Percentiles rank a stretch among this genome's conserved stretches.
These are phyloP conservation scores for Isichthys henryi DNA, from an alignment of 2,113 vertebrate species.

Conservation along the genomic window DNA sequence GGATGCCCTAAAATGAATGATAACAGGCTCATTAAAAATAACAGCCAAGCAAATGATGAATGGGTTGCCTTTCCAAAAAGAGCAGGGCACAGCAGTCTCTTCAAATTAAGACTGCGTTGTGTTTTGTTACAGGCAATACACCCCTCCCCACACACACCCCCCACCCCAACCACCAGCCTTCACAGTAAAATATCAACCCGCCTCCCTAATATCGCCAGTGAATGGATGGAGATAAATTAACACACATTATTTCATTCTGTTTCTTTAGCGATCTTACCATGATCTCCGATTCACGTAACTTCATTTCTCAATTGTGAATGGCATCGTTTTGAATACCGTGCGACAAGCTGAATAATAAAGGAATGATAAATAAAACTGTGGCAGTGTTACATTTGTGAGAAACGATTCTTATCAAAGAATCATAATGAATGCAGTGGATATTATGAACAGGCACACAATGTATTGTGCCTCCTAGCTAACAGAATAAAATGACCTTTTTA, in stretches of 20 bases:
- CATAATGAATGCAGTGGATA: background rate
- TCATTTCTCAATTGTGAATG: slow-evolving; percentile 15
- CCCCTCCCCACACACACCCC: slow-evolving; percentile 27
- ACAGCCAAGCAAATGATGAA: slow-evolving; percentile 66
- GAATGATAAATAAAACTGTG: background rate
- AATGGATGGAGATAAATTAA: slow-evolving; percentile 30
- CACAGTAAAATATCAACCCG: slow-evolving; percentile 40
- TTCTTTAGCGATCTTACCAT: slow-evolving; percentile 33
- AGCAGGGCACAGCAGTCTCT: slow-evolving; percentile 56
- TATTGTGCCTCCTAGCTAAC: background rate
- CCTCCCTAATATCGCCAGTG: slow-evolving; percentile 33
- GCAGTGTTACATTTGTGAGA: background rate
- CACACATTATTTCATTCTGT: slow-evolving; percentile 33
- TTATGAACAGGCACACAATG: background rate
- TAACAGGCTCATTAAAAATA: slow-evolving; percentile 78
- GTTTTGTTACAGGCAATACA: slow-evolving; percentile 49
- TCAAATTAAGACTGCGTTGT: slow-evolving; percentile 58
- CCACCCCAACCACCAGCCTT: slow-evolving; percentile 23
- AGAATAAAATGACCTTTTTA: background rate
- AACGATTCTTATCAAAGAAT: slow-evolving; percentile 3
- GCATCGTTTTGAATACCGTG: background rate
- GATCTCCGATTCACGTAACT: background rate
- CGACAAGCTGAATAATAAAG: background rate
- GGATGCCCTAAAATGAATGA: slow-evolving; percentile 75
- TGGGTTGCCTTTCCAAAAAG: slow-evolving; percentile 55